These are phyloP conservation scores for Limnephilus auricula DNA, from an alignment of 2,888 invertebrate species.

Conservation along the genomic window DNA sequence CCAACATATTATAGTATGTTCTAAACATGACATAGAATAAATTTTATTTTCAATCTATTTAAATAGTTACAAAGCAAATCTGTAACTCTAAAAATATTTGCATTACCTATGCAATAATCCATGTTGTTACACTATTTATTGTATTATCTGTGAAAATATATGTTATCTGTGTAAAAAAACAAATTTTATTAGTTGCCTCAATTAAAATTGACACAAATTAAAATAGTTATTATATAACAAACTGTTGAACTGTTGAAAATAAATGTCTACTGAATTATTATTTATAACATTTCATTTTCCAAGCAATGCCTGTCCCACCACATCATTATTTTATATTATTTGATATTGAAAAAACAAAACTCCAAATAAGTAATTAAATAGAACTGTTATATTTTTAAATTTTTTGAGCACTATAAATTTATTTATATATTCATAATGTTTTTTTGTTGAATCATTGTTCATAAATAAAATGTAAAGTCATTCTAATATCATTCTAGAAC, in stretches of 20 bases:
- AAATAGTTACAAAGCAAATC: constrained; percentile 9
- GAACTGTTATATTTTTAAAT: background rate
- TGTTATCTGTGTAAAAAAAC: background rate
- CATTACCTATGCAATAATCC: background rate
- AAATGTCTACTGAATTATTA: constrained; percentile 7
- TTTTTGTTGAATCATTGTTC: background rate
- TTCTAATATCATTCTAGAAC: background rate
- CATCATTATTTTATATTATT: background rate
- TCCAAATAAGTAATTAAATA: background rate
- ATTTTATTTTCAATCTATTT: background rate
- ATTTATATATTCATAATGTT: background rate
- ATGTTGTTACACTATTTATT: constrained; percentile 8
- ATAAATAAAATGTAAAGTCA: background rate
- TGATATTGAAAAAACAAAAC: background rate
- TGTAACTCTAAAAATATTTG: constrained; percentile 26
- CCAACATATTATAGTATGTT: constrained; percentile 26
- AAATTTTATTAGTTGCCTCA: background rate
- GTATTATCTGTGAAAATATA: background rate
- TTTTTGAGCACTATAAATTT: background rate
- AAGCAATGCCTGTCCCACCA: background rate
- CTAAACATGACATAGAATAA: constrained; percentile 24
- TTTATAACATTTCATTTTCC: background rate
- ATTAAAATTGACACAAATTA: background rate
- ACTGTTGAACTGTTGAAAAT: constrained; percentile 29
- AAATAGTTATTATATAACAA: constrained; percentile 13